Evolutionary conservation across 2,113 vertebrate genomes (phyloP).

Genomic region (Prunella himalayana): DNA sequence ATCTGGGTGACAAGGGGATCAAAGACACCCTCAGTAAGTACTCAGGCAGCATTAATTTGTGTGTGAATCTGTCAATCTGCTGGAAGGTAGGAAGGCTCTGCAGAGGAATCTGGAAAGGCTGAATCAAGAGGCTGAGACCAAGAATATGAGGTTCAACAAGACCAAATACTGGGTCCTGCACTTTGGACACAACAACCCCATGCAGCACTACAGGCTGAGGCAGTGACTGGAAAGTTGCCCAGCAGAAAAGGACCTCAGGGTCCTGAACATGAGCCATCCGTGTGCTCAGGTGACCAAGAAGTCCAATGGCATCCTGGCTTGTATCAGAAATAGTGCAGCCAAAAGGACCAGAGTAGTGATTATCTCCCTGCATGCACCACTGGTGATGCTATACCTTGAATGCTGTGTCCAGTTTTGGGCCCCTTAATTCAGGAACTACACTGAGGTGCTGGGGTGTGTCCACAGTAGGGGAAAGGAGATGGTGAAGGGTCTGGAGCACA

Average conservation of each 20-base stretch:
- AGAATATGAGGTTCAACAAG: neutral
- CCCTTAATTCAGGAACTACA: neutral
- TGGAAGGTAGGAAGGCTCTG: neutral
- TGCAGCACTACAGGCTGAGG: neutral
- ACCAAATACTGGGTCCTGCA: neutral
- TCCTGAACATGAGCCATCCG: neutral
- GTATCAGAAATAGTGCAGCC: neutral
- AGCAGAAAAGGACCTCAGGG: neutral
- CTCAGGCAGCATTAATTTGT: fast-evolving
- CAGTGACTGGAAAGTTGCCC: neutral
- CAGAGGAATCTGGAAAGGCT: neutral
- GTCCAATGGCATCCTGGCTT: neutral
- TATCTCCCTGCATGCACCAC: neutral
- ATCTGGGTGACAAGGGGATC: neutral
- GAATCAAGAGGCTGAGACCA: neutral
- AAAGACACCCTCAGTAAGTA: neutral
- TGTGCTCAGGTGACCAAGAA: neutral
- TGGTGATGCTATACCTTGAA: neutral
- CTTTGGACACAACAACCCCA: neutral
- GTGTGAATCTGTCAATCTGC: neutral
- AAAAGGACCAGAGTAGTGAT: neutral
- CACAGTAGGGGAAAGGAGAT: neutral
- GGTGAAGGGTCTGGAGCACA: neutral
- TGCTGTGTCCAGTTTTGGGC: neutral
- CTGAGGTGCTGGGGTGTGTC: neutral